Percentiles rank a stretch among this genome's conserved stretches.
Evolutionary conservation across 1,140 invertebrate genomes (phyloP).

Genomic region (Drosophila kikkawai): DNA sequence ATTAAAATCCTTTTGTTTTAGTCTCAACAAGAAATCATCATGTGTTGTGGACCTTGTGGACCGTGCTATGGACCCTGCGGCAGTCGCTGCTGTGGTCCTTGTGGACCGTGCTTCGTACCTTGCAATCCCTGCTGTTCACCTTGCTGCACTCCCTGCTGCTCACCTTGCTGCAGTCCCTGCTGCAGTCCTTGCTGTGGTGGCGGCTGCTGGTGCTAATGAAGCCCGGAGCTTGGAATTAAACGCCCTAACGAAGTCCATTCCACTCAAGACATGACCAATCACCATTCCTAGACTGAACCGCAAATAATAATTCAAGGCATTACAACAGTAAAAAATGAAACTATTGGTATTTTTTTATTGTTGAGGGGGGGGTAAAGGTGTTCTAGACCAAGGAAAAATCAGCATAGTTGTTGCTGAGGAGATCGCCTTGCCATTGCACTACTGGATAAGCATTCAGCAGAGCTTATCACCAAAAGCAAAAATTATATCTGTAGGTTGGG

Average conservation of each 20-base stretch:
- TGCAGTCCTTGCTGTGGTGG: constrained; percentile 20
- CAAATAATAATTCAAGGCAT: background rate
- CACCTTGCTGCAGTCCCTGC: constrained; percentile 7
- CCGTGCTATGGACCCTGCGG: constrained; percentile 39
- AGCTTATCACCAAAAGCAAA: no score
- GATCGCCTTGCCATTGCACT: no score
- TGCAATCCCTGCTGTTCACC: background rate
- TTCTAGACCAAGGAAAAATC: no score
- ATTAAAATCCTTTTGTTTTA: background rate
- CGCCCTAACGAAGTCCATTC: background rate
- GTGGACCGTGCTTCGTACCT: constrained; percentile 12
- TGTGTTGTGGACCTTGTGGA: constrained; percentile 30
- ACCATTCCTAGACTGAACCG: background rate
- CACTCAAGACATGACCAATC: background rate
- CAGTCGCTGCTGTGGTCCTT: constrained; percentile 18
- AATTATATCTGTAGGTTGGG: no score
- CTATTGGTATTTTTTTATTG: background rate
- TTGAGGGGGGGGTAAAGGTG: background rate
- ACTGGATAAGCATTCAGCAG: no score
- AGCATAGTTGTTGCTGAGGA: no score
- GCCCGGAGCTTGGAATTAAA: no score
- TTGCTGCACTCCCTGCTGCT: constrained; percentile 11
- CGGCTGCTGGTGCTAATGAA: constrained; percentile 13
- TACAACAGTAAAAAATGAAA: background rate
- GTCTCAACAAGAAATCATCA: constrained; percentile 26